These are phyloP conservation scores for Agelaius tricolor DNA, from an alignment of 2,113 vertebrate species.

Conservation along the genomic window DNA sequence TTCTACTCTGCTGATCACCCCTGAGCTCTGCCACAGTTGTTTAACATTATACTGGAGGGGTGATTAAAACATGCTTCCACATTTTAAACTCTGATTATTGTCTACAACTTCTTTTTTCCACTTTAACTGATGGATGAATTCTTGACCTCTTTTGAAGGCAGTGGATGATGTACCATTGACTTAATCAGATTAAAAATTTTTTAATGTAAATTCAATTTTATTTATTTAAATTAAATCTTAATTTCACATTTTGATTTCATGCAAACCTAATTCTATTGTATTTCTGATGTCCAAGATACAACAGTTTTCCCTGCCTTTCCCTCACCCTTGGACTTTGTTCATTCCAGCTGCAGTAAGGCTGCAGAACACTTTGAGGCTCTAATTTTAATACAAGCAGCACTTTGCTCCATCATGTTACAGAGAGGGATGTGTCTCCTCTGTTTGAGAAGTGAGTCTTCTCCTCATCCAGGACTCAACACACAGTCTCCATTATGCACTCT, in stretches of 20 bases:
- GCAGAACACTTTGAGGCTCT: not conserved
- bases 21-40: not conserved
- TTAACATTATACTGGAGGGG: not conserved
- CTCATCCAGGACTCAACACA: not conserved
- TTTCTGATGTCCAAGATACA: not conserved
- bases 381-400: not conserved
- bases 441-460: not conserved
- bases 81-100: not conserved
- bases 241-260: not conserved
- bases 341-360: not conserved
- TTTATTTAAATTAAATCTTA: not conserved
- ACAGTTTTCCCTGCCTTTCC: not conserved
- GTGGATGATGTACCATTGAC: not conserved
- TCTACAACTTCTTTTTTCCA: not conserved
- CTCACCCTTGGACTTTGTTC: not conserved
- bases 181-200: not conserved
- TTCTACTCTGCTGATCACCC: not conserved
- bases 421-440: not conserved
- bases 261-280: not conserved
- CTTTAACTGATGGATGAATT: not conserved
- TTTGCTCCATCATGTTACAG: not conserved
- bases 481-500: not conserved
- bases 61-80: not conserved
- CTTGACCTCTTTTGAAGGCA: not conserved
- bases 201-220: not conserved